Percentiles rank a stretch among this genome's conserved stretches.
Evolutionary conservation across 2,888 invertebrate species (phyloP).

Genomic region (Carabus problematicus): DNA sequence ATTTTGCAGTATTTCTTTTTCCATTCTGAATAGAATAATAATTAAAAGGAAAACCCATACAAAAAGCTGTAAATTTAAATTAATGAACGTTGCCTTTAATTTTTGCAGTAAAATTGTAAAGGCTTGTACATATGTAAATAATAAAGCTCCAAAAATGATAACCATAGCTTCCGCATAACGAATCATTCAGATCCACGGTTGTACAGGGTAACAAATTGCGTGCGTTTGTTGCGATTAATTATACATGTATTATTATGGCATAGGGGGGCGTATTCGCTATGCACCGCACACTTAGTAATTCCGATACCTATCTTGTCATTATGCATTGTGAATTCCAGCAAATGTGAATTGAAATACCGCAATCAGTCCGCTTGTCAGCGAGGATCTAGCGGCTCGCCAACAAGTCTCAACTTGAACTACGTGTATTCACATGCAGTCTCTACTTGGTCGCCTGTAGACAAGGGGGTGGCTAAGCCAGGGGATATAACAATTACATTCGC

Average conservation of each 20-base stretch:
- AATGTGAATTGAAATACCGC: constrained; percentile 57
- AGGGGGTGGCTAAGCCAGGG: constrained; percentile 45
- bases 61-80: too few relatives aligned
- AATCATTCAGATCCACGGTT: constrained; percentile 28
- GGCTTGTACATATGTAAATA: not conserved
- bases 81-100: not conserved
- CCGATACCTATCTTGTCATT: constrained; percentile 54
- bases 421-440: not conserved
- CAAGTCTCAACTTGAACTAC: constrained; percentile 34
- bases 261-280: constrained; percentile 6
- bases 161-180: constrained; percentile 32
- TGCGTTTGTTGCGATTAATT: constrained; percentile 39
- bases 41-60: too few relatives aligned
- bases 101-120: not conserved
- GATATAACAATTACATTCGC: constrained; percentile 60
- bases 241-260: constrained; percentile 13
- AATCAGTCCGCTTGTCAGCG: constrained; percentile 56
- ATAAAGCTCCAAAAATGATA: not conserved
- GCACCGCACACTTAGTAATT: constrained; percentile 15
- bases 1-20: too few relatives aligned
- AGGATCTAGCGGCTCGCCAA: constrained; percentile 49
- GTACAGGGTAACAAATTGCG: constrained; percentile 29
- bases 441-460: constrained; percentile 15
- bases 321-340: constrained; percentile 55
- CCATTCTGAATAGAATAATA: too few relatives aligned